Conservation (phyloP, 1,140 invertebrate species). For the Drosophila gunungcola region DNA sequence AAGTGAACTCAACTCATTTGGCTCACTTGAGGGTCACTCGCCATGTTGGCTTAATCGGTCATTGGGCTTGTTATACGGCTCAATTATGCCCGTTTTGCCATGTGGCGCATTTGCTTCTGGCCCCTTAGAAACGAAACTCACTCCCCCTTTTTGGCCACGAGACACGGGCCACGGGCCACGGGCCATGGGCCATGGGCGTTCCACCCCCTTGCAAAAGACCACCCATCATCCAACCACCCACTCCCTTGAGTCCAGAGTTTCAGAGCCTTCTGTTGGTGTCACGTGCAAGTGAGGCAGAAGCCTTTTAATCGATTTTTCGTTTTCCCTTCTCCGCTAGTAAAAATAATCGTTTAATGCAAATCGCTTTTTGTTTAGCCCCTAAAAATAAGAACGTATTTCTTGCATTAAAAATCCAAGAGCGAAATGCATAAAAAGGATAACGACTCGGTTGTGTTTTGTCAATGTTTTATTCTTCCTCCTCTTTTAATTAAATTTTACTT, state of each 20-base stretch:
- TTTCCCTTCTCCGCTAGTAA: conserved; percentile 37
- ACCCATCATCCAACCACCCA: conserved; percentile 6
- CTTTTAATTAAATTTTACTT: conserved; percentile 22
- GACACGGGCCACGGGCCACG: no score
- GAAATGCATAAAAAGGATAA: conserved; percentile 20
- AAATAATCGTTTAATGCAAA: conserved; percentile 79
- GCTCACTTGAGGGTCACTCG: conserved; percentile 48
- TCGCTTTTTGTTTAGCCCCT: conserved; percentile 51
- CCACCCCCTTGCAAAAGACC: neutral
- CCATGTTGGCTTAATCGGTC: conserved; percentile 76
- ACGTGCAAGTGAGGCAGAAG: conserved; percentile 60
- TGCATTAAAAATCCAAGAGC: neutral
- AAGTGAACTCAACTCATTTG: conserved; percentile 37
- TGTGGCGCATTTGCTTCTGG: conserved; percentile 66
- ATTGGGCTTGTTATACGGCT: conserved; percentile 81
- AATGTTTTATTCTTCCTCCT: conserved; percentile 10
- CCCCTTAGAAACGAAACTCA: neutral
- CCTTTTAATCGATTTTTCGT: conserved; percentile 73
- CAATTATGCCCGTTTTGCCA: conserved; percentile 79
- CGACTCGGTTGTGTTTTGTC: conserved; percentile 17
- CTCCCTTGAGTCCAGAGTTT: conserved; percentile 18
- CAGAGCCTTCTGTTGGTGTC: conserved; percentile 39
- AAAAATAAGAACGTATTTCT: conserved; percentile 12
- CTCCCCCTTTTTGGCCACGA: neutral
- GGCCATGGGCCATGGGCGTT: neutral